Evolutionary conservation across 2,888 invertebrate species (phyloP).

Genomic region (Ametastegia equiseti): DNA sequence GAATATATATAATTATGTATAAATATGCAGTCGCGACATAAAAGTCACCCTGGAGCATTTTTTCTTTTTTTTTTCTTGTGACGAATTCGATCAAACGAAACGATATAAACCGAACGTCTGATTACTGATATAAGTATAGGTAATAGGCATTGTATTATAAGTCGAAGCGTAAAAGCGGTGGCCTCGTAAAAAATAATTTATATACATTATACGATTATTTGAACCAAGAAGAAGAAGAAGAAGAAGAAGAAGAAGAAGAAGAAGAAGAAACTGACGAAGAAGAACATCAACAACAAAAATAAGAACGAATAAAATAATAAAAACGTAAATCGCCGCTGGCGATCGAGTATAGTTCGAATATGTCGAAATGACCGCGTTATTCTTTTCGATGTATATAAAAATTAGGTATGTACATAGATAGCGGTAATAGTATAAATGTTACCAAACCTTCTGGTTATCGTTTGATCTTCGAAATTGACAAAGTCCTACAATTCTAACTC

Average conservation of each 20-base stretch:
- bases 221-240: neutral
- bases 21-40: neutral
- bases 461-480: neutral
- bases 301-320: neutral
- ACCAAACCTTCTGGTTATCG: neutral
- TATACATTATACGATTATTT: neutral
- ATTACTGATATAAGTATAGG: neutral
- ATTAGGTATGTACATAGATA: neutral
- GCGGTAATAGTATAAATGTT: too few species aligned
- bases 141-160: neutral
- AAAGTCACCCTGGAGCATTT: neutral
- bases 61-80: too few species aligned
- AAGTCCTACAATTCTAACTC: neutral
- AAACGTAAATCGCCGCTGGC: neutral
- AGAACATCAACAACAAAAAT: neutral
- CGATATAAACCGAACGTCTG: too few species aligned
- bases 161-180: neutral
- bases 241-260: neutral
- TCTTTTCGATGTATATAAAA: neutral
- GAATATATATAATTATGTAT: neutral
- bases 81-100: neutral
- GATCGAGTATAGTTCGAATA: neutral
- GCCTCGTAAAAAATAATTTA: constrained; percentile 4
- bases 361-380: neutral
- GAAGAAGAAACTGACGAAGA: neutral